Conservation (phyloP, 1,140 invertebrate genomes). For the Drosophila ercepeae region DNA sequence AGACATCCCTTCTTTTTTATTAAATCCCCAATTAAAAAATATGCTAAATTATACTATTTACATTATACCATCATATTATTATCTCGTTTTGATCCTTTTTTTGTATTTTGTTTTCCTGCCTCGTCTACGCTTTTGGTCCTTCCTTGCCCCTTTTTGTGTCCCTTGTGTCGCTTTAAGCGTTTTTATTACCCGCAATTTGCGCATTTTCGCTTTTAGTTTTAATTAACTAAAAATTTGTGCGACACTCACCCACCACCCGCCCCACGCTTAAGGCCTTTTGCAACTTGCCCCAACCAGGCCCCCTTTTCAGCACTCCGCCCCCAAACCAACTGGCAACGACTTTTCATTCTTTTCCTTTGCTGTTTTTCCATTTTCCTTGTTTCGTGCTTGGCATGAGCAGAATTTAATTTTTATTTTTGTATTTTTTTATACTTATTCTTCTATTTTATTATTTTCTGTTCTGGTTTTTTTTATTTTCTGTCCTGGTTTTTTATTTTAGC, state of each 20-base stretch:
- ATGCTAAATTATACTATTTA: constrained; percentile 37
- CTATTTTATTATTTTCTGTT: constrained; percentile 69
- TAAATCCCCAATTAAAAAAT: not conserved
- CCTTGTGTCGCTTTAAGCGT: constrained; percentile 51
- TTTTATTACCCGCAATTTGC: constrained; percentile 77
- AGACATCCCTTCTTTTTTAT: too few relatives aligned
- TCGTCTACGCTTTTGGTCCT: constrained; percentile 5
- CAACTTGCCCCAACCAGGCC: constrained; percentile 17
- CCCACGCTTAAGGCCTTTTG: constrained; percentile 16
- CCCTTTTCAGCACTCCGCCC: not conserved
- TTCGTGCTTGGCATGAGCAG: constrained; percentile 24
- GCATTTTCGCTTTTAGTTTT: constrained; percentile 79
- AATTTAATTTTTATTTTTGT: constrained; percentile 21
- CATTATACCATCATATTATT: constrained; percentile 44
- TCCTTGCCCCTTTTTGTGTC: not conserved
- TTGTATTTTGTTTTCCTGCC: constrained; percentile 10
- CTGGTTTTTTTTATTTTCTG: constrained; percentile 63
- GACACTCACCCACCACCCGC: constrained; percentile 25
- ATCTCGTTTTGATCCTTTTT: constrained; percentile 13
- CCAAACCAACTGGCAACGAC: constrained; percentile 2
- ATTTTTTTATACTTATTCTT: constrained; percentile 36
- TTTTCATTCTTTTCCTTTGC: constrained; percentile 23
- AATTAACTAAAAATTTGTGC: constrained; percentile 75
- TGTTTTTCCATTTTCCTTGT: constrained; percentile 43
- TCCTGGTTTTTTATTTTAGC: constrained; percentile 52